Percentiles rank a stretch among this genome's conserved stretches.
Evolutionary conservation across 2,797 vertebrate genomes (phyloP).

Genomic region (Erpetoichthys calabaricus): DNA sequence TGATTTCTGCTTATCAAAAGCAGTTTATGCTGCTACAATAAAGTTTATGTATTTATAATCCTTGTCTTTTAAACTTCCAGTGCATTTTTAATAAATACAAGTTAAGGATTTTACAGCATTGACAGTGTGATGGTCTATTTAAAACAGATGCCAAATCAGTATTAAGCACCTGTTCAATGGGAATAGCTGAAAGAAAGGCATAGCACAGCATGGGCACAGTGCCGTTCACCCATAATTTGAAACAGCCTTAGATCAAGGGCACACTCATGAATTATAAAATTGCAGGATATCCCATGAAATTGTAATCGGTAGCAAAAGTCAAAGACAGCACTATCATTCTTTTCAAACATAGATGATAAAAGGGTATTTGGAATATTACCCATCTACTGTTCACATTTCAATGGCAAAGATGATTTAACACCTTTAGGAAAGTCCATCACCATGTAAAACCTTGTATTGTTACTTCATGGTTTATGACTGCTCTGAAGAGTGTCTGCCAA

Average conservation of each 20-base stretch:
- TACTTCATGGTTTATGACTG: too few species aligned
- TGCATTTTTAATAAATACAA: constrained; percentile 23
- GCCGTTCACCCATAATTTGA: background rate
- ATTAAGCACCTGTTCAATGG: constrained; percentile 54
- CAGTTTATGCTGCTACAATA: too few species aligned
- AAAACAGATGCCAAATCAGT: constrained; percentile 44
- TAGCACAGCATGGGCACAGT: background rate
- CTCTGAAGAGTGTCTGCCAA: too few species aligned
- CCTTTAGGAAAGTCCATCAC: too few species aligned
- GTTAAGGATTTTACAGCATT: constrained; percentile 21
- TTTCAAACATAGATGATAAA: background rate
- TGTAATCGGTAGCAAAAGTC: constrained; percentile 1
- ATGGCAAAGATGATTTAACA: too few species aligned
- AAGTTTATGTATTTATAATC: too few species aligned
- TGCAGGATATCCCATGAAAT: background rate
- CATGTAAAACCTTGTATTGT: too few species aligned
- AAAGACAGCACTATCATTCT: background rate
- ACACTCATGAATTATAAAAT: background rate
- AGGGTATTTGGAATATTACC: background rate
- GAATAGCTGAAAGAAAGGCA: constrained; percentile 23
- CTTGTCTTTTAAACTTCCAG: too few species aligned
- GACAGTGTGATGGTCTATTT: constrained; percentile 28
- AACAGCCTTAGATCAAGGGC: background rate
- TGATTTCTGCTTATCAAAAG: too few species aligned
- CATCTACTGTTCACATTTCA: too few species aligned